Evolutionary conservation across 2,797 vertebrate species (phyloP).

Genomic region (Neopelma chrysocephalum): DNA sequence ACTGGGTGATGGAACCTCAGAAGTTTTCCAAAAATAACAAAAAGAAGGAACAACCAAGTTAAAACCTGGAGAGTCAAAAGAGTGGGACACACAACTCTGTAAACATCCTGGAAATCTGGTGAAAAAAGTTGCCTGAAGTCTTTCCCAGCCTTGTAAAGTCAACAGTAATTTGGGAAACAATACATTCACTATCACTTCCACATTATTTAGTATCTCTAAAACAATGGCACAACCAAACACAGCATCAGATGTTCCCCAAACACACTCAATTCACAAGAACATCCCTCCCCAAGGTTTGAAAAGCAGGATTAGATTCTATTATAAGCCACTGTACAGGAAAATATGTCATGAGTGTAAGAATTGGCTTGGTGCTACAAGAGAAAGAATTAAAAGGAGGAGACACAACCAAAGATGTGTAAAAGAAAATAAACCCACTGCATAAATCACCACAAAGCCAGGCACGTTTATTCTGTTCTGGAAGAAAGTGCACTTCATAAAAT

Average conservation of each 20-base stretch:
- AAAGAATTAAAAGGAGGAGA: neutral
- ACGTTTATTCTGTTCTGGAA: neutral
- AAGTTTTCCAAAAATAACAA: neutral
- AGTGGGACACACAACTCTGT: neutral
- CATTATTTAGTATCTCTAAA: neutral
- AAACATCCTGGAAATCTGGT: neutral
- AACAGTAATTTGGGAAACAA: neutral
- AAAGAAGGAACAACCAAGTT: neutral
- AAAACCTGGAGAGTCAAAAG: neutral
- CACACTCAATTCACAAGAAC: neutral
- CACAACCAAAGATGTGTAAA: neutral
- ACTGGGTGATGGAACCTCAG: neutral
- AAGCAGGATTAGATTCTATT: neutral
- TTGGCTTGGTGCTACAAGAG: neutral
- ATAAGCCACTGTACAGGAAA: neutral
- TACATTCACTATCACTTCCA: too few relatives aligned
- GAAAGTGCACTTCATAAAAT: neutral
- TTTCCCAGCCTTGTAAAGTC: neutral
- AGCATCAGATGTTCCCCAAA: neutral
- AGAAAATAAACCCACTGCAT: neutral
- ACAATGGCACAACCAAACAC: rapidly evolving
- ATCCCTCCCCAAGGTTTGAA: neutral
- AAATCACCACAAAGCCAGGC: neutral
- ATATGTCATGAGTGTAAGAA: neutral
- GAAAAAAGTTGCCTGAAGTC: neutral